Evolutionary conservation across 2,797 vertebrate genomes (phyloP), one percentile per base, ranked within the genome.

Genomic region (Taeniopygia guttata): DNA sequence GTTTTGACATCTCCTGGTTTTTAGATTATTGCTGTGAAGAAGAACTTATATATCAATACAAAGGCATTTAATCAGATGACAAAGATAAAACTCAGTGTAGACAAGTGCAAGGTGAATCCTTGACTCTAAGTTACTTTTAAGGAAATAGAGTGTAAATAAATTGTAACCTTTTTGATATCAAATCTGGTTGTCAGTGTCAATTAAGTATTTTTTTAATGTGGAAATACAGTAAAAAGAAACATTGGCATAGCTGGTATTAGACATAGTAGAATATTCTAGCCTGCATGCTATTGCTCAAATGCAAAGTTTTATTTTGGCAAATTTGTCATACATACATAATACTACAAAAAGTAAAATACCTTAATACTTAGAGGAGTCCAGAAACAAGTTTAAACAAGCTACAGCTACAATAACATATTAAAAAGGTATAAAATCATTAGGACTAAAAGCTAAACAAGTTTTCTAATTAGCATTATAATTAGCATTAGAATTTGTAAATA

Each of bases 1-100:
- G 62, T 84, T 94, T 90, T 90, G 86, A 94, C 86, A 86, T 75
- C 52, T 83, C 55, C 18, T 63, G 78, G 38, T 72, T 73, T 91
- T 69, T 19, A 90, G 54, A 90, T 46, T 56, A 90, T 36, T 0
- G 1, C 63, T 76, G 55, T 78, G 72, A 94, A 76, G 83, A 85
- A 68, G 34, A 72, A 80, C 45, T 38, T 56, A 38, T 16, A 19
- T 45, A 86, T 73, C 62, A 76, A 85, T 69, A 79, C 34, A 59
- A 83, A 93, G 48, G 30, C 46, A 58, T 63, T 80, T 79, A 80
- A 82, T 62, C 40, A 90, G 43, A 60, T 43, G 67, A 52, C 58
- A 82, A 91, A 86, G 58, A 84, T 21, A 73, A 78, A 90, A 74
- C 18, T 58, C 40, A 69, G 22, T 25, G n/a, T 18, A 82, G 62